Evolutionary conservation across 2,113 vertebrate genomes (phyloP).

Genomic region (Strix aluco): DNA sequence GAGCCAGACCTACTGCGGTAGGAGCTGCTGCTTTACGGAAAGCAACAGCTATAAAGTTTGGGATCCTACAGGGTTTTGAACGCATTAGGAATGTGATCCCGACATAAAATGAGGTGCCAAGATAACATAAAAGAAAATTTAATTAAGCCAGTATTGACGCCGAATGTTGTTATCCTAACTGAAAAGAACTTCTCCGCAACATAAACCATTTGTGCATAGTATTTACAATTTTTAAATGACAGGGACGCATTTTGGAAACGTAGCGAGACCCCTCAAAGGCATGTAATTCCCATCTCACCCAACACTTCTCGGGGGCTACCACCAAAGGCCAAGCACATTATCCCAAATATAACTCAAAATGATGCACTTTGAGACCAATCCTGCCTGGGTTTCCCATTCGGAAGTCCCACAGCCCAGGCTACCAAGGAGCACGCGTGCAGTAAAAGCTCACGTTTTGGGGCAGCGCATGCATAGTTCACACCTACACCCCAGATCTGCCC

Average conservation of each 20-base stretch:
- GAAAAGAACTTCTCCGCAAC: neutral
- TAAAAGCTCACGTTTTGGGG: neutral
- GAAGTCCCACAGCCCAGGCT: neutral
- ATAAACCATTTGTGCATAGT: neutral
- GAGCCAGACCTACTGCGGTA: conserved; percentile 32
- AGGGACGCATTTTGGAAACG: neutral
- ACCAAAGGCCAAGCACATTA: neutral
- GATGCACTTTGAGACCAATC: neutral
- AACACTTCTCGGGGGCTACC: neutral
- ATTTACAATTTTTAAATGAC: neutral
- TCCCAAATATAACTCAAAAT: neutral
- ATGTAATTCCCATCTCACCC: neutral
- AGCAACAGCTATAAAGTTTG: conserved; percentile 61
- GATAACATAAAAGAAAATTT: conserved; percentile 44
- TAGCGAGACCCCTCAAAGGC: conserved; percentile 31
- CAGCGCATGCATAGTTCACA: neutral
- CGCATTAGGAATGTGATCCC: conserved; percentile 14
- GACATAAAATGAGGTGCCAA: conserved; percentile 43
- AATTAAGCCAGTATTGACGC: conserved; percentile 43
- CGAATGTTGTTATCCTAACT: neutral
- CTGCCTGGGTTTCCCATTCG: neutral
- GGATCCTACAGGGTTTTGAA: conserved; percentile 56
- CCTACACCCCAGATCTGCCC: neutral
- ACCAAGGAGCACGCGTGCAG: fast-evolving
- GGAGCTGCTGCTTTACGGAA: conserved; percentile 43